Evolutionary conservation across 2,113 vertebrate genomes (phyloP).

Genomic region (Equus przewalskii): DNA sequence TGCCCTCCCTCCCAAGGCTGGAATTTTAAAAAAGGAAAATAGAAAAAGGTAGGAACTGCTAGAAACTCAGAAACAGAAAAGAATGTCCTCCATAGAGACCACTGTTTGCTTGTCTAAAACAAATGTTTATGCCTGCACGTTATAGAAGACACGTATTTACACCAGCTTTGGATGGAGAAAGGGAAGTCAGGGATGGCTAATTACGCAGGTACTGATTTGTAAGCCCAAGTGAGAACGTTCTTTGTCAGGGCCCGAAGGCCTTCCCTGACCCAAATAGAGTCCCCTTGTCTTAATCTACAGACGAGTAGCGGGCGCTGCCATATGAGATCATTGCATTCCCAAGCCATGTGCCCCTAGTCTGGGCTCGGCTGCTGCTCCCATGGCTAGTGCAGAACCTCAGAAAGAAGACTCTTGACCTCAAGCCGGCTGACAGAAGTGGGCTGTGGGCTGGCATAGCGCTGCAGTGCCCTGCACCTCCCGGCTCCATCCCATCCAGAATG

Average conservation of each 20-base stretch:
- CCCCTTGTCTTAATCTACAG: neutral
- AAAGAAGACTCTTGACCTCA: neutral
- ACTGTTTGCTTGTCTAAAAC: slow-evolving; percentile 39
- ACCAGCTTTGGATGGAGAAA: neutral
- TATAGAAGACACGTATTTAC: neutral
- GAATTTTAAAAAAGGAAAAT: neutral
- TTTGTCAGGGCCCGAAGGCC: neutral
- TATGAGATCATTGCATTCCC: neutral
- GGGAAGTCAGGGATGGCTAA: neutral
- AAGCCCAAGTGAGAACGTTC: neutral
- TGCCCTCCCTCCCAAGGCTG: neutral
- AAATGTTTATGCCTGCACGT: slow-evolving; percentile 51
- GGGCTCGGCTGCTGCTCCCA: no score
- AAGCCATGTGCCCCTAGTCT: no score
- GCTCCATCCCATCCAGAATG: neutral
- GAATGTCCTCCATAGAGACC: neutral
- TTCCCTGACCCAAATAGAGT: neutral
- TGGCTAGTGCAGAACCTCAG: neutral
- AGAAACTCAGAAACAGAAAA: slow-evolving; percentile 54
- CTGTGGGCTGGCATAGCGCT: no score
- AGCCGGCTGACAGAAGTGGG: neutral
- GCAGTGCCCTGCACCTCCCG: neutral
- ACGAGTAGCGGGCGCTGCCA: no score
- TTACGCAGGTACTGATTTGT: neutral
- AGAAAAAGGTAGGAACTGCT: neutral